phyloP scores from a whole-genome alignment of 2,888 invertebrate species.

The Sarcophaga rosellei region DNA sequence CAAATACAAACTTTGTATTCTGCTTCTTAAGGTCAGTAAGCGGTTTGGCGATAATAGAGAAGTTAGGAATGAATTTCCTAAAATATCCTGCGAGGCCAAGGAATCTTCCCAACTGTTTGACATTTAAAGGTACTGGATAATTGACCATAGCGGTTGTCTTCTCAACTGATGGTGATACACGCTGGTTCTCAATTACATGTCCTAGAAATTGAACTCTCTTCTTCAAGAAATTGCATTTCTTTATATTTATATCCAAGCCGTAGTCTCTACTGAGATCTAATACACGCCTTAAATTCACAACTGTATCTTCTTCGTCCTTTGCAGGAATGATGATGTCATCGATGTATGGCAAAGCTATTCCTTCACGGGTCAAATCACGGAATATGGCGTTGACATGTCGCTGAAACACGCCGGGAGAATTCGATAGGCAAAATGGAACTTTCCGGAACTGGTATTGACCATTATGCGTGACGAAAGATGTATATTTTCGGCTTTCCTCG shows the following conservation, averaged over 20 bases:
- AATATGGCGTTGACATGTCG: too few species aligned
- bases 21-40: too few species aligned
- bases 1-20: too few species aligned
- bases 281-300: conserved; percentile 59
- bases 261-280: conserved; percentile 49
- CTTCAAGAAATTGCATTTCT: conserved; percentile 66
- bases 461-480: conserved; percentile 28
- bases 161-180: conserved; percentile 68
- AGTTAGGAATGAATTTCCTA: too few species aligned
- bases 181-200: conserved; percentile 57
- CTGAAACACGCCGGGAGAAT: too few species aligned
- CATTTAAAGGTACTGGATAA: conserved; percentile 69
- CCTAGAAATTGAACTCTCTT: conserved; percentile 62
- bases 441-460: too few species aligned
- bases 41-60: too few species aligned
- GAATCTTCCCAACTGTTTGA: too few species aligned
- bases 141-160: conserved; percentile 71
- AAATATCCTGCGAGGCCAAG: too few species aligned
- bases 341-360: conserved; percentile 66
- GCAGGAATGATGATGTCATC: conserved; percentile 73
- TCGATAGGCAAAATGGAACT: too few species aligned
- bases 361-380: conserved; percentile 31
- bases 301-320: conserved; percentile 51
- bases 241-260: conserved; percentile 61
- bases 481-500: conserved; percentile 68